These are phyloP conservation scores for Drosophila mimetica DNA, from an alignment of 2,888 invertebrate species.

Conservation along the genomic window DNA sequence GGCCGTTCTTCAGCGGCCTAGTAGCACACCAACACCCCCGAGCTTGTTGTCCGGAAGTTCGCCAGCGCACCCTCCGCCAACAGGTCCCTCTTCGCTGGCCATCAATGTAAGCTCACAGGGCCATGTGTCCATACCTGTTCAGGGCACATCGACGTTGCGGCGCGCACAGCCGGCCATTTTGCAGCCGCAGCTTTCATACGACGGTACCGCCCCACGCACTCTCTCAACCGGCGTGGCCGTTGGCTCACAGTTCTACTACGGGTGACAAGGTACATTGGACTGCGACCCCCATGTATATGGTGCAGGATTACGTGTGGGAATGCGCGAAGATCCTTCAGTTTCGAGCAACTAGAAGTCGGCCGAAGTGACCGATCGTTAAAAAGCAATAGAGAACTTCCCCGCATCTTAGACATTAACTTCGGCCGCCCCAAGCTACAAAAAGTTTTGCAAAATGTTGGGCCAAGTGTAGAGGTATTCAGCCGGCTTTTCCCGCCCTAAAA, in stretches of 20 bases:
- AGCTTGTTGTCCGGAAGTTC: slow-evolving; percentile 59
- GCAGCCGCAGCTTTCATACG: slow-evolving; percentile 81
- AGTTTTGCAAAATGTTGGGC: background rate
- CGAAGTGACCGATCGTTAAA: slow-evolving; percentile 3
- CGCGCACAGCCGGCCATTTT: slow-evolving; percentile 64
- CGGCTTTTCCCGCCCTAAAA: background rate
- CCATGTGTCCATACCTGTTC: slow-evolving; percentile 32
- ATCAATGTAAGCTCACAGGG: slow-evolving; percentile 55
- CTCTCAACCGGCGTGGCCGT: slow-evolving; percentile 83
- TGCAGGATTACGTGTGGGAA: slow-evolving; percentile 40
- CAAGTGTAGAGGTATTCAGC: background rate
- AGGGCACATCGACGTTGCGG: slow-evolving; percentile 64
- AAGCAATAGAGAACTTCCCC: slow-evolving; percentile 11
- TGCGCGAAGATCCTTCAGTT: slow-evolving; percentile 24
- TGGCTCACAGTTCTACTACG: slow-evolving; percentile 83
- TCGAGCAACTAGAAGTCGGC: slow-evolving; percentile 14
- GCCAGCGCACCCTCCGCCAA: slow-evolving; percentile 57
- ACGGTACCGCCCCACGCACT: slow-evolving; percentile 83
- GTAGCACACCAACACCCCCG: slow-evolving; percentile 76
- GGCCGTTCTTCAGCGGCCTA: slow-evolving; percentile 79
- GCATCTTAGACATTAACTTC: slow-evolving; percentile 56
- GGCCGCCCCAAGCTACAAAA: background rate
- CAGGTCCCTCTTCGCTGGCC: slow-evolving; percentile 37
- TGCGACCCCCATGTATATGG: slow-evolving; percentile 64
- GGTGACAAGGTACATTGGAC: slow-evolving; percentile 81